Evolutionary conservation across 2,797 vertebrate genomes (phyloP), one percentile per base, ranked within the genome.

Genomic region (Enteromius thamalakanensis): DNA sequence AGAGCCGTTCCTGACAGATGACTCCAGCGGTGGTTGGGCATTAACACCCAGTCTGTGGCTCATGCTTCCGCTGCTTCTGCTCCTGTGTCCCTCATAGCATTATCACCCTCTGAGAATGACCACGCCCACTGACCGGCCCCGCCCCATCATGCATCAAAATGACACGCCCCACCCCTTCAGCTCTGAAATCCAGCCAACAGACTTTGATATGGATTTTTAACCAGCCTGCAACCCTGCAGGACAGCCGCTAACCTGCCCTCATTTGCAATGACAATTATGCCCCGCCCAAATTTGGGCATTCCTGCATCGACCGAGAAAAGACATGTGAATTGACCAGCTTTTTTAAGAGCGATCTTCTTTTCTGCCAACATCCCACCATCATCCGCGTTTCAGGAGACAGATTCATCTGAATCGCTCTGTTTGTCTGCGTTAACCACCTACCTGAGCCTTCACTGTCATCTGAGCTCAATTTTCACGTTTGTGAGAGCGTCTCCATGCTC

Each of bases 1-100:
- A 0, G 96, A 96, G 89, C 96, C 95, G 19, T 95, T 96, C 88
- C 95, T 96, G 93, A 96, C 95, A 91, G 96, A 95, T 90, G 96
- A 96, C 90, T 96, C 94, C 89, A 95, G 86, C 29, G 72, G 83
- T 51, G 81, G 86, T 19, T 84, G 85, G 49, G 69, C 45, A 55
- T 84, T 88, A 76, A 80, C 81, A 17, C 87, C 87, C 29, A 86
- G 78, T 37, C 78, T 88, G 65, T 85, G 85, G 67, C 78, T 87
- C 60, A 68, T 84, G 67, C 26, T 89, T 83, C 71, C 83, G 0
- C 47, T 83, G 45, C 85, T 88, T 68, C 53, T 83, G 34, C 84
- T 88, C 51, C 70, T 89, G 77, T 51, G 75, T 69, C 71, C 86
- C 58, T 89, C 87, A 84, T 89, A 89, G 88, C 88, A 88, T 76